Evolutionary conservation across 2,888 invertebrate species (phyloP).

Genomic region (Spicauda simplicius): DNA sequence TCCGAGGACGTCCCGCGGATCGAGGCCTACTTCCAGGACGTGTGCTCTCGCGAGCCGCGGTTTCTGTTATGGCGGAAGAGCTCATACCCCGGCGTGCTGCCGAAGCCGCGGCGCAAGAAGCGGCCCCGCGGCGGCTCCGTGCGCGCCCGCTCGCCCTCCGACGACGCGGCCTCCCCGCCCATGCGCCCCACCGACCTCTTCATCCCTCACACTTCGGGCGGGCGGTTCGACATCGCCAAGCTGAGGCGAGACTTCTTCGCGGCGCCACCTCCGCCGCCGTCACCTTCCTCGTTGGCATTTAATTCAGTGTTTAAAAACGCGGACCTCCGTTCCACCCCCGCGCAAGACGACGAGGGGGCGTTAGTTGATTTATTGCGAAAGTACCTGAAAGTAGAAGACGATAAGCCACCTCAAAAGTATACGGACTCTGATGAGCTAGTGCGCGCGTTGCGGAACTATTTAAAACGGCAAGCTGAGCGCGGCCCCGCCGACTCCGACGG

Average conservation of each 20-base stretch:
- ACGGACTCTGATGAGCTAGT: slow-evolving; percentile 87
- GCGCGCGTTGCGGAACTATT: slow-evolving; percentile 86
- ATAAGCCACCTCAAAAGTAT: slow-evolving; percentile 71
- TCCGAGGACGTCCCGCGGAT: slow-evolving; percentile 91
- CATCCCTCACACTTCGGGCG: slow-evolving; percentile 83
- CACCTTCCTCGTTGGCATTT: slow-evolving; percentile 60
- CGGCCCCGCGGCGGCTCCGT: slow-evolving; percentile 88
- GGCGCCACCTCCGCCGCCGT: slow-evolving; percentile 63
- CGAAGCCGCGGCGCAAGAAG: slow-evolving; percentile 83
- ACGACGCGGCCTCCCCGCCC: slow-evolving; percentile 81
- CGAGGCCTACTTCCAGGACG: slow-evolving; percentile 93
- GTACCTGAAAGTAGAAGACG: slow-evolving; percentile 86
- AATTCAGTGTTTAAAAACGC: slow-evolving; percentile 67
- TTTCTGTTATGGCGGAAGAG: slow-evolving; percentile 93
- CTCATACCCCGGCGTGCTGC: slow-evolving; percentile 91
- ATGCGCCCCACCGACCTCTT: slow-evolving; percentile 77
- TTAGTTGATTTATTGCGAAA: slow-evolving; percentile 87
- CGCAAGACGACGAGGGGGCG: slow-evolving; percentile 80
- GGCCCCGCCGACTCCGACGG: slow-evolving; percentile 60
- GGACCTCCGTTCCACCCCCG: slow-evolving; percentile 61
- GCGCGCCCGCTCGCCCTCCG: slow-evolving; percentile 87
- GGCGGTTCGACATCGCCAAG: slow-evolving; percentile 88
- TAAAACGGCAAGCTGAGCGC: slow-evolving; percentile 70
- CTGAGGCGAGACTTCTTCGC: slow-evolving; percentile 88
- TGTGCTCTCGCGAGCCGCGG: slow-evolving; percentile 90